Conservation (phyloP, 2,888 invertebrate genomes). For the Ochropleura plecta region DNA sequence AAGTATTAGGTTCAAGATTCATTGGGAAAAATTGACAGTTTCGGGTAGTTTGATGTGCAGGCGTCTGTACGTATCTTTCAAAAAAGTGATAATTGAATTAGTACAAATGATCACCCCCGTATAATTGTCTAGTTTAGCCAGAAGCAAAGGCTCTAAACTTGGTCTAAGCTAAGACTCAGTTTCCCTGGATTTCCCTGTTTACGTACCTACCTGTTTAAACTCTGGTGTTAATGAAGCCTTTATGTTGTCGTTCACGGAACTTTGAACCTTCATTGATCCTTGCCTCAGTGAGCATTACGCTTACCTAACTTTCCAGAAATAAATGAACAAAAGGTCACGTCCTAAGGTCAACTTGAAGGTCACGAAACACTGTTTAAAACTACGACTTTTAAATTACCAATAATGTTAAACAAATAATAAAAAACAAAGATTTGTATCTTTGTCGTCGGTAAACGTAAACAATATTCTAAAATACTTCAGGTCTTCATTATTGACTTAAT, state of each 20-base stretch:
- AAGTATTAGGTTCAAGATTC: no score
- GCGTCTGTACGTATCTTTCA: no score
- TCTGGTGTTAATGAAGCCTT: conserved; percentile 16
- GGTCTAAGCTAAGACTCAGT: neutral
- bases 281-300: conserved; percentile 45
- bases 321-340: conserved; percentile 47
- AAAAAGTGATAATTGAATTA: neutral
- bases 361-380: conserved; percentile 2
- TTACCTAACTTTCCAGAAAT: conserved; percentile 47
- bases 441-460: neutral
- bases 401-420: neutral
- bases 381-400: neutral
- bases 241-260: conserved; percentile 41
- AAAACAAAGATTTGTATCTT: neutral
- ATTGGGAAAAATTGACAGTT: no score
- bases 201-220: conserved; percentile 1
- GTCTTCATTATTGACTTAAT: conserved; percentile 24
- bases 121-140: neutral
- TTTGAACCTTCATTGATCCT: conserved; percentile 49
- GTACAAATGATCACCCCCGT: neutral
- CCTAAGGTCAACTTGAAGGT: conserved; percentile 36
- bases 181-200: neutral
- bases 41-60: no score
- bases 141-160: neutral
- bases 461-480: neutral